A percentile compares a stretch with the other conserved stretches of the same genome.
These are phyloP conservation scores for Automeris io DNA, from an alignment of 2,888 invertebrate genomes.

Conservation along the genomic window DNA sequence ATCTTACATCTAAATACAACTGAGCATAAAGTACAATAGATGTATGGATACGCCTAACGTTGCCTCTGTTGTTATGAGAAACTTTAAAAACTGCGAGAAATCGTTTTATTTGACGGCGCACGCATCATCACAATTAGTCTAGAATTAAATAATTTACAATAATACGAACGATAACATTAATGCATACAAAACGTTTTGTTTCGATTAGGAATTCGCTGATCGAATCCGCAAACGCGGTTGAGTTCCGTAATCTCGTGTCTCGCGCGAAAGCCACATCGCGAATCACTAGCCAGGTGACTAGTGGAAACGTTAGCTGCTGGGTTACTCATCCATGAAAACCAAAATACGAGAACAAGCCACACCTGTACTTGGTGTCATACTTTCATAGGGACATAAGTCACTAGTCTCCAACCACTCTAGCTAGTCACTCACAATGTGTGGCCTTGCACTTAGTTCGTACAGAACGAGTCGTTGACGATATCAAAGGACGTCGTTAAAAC, in stretches of 20 bases:
- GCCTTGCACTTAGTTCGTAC: too few species aligned
- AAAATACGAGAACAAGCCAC: too few species aligned
- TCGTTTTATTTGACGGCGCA: conserved; percentile 34
- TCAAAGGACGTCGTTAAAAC: conserved; percentile 22
- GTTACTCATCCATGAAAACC: too few species aligned
- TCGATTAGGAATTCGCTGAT: not conserved
- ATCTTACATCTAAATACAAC: conserved; percentile 62
- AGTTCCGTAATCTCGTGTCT: too few species aligned
- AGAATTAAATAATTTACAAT: conserved; percentile 68
- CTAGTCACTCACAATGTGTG: too few species aligned
- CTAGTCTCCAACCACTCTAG: too few species aligned
- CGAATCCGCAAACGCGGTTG: conserved; percentile 12
- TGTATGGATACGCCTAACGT: conserved; percentile 37
- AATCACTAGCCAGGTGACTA: too few species aligned
- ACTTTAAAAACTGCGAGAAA: conserved; percentile 31
- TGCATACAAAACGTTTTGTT: conserved; percentile 41
- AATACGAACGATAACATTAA: conserved; percentile 59
- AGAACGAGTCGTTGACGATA: conserved; percentile 3
- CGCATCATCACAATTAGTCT: conserved; percentile 40
- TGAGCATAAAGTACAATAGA: conserved; percentile 68
- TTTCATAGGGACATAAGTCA: too few species aligned
- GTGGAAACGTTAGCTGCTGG: too few species aligned
- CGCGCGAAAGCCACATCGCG: too few species aligned
- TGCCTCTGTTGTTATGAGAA: conserved; percentile 13
- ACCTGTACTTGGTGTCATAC: too few species aligned